Percentiles rank a stretch among this genome's conserved stretches.
These are phyloP conservation scores for Caenorhabditis sp. DNA, from an alignment of 2,888 invertebrate genomes.

Conservation along the genomic window DNA sequence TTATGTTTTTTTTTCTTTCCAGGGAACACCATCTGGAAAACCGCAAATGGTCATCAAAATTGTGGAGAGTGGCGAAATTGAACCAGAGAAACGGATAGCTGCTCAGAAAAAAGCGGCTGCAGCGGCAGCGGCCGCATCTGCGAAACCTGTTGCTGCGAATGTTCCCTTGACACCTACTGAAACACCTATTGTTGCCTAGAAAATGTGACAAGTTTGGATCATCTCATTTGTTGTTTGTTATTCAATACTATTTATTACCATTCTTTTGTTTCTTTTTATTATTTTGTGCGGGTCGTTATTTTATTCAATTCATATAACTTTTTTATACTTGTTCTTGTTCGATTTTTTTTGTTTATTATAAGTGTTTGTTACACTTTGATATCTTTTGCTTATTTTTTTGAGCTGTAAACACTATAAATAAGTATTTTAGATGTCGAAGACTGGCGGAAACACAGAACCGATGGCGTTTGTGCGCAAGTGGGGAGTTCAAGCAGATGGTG, in stretches of 20 bases:
- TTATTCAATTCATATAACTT: constrained; percentile 6
- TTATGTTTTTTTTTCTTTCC: constrained; percentile 4
- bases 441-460: constrained; percentile 67
- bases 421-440: constrained; percentile 50
- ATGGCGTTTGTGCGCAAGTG: constrained; percentile 68
- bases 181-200: constrained; percentile 9
- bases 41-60: constrained; percentile 66
- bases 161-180: background rate
- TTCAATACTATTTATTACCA: background rate
- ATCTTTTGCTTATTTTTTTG: constrained; percentile 4
- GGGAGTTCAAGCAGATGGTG: constrained; percentile 37
- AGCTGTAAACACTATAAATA: background rate
- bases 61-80: constrained; percentile 61
- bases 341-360: background rate
- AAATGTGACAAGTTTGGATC: background rate
- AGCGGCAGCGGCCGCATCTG: constrained; percentile 7
- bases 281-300: constrained; percentile 5
- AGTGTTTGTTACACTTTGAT: background rate
- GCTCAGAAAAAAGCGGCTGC: constrained; percentile 23
- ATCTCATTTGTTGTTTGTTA: too few relatives aligned
- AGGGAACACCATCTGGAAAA: constrained; percentile 65
- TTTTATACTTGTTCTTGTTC: too few relatives aligned
- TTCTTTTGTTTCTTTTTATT: background rate
- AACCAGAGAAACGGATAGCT: constrained; percentile 47
- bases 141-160: background rate